Evolutionary conservation across 2,113 vertebrate genomes (phyloP).

Genomic region (Gallinago paraguaiae): DNA sequence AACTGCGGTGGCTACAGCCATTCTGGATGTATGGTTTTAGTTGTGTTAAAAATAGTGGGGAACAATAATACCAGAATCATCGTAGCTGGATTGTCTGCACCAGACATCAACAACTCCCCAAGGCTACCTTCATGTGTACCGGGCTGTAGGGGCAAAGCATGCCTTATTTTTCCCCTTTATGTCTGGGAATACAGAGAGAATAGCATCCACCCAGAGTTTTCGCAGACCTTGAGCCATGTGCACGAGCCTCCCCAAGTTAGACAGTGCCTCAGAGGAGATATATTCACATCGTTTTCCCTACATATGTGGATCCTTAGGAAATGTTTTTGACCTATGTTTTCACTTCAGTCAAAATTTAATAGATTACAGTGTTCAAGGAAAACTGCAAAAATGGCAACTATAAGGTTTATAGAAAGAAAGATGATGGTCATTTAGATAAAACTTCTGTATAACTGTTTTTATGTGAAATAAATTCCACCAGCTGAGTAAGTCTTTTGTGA

Average conservation of each 20-base stretch:
- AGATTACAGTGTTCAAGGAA: conserved; percentile 43
- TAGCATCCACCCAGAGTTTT: neutral
- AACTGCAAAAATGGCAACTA: conserved; percentile 40
- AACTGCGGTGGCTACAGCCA: rapidly evolving
- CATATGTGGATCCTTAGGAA: neutral
- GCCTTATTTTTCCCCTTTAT: neutral
- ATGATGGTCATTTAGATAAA: conserved; percentile 42
- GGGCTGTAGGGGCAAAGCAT: rapidly evolving
- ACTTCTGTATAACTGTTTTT: conserved; percentile 20
- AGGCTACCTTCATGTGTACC: neutral
- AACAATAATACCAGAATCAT: neutral
- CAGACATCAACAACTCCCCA: neutral
- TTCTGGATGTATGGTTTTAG: neutral
- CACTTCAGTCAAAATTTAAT: conserved; percentile 40
- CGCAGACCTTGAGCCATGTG: neutral
- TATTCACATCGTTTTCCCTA: neutral
- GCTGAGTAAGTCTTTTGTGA: conserved; percentile 35
- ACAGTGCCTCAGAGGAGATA: neutral
- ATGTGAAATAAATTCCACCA: conserved; percentile 39
- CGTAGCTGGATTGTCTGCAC: neutral
- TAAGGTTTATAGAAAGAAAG: conserved; percentile 42
- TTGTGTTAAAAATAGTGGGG: neutral
- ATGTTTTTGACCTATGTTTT: conserved; percentile 36
- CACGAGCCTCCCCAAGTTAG: neutral
- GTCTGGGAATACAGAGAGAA: neutral